These are phyloP conservation scores for Lucinisca nassula DNA, from an alignment of 2,888 invertebrate species.

Conservation along the genomic window DNA sequence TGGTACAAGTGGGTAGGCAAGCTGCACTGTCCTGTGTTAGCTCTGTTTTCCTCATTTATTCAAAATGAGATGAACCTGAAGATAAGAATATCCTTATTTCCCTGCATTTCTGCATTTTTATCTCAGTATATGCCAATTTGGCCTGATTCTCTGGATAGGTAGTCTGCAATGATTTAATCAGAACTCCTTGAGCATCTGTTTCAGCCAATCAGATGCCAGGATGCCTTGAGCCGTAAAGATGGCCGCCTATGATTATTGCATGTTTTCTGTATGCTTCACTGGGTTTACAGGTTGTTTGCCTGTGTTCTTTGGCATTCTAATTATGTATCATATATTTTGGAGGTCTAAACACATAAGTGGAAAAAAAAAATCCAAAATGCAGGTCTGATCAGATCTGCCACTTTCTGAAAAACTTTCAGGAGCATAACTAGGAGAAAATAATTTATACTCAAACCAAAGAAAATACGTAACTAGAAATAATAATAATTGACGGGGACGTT, in stretches of 20 bases:
- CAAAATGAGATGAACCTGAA: background rate
- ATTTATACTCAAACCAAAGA: too few species aligned
- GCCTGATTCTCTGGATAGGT: background rate
- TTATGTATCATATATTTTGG: too few species aligned
- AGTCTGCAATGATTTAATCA: background rate
- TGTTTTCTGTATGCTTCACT: constrained; percentile 12
- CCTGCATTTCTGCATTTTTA: background rate
- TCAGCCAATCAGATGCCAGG: constrained; percentile 57
- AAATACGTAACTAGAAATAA: too few species aligned
- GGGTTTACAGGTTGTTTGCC: background rate
- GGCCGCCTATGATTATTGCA: constrained; percentile 56
- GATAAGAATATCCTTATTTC: background rate
- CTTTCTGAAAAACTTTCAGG: too few species aligned
- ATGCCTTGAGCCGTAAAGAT: constrained; percentile 56
- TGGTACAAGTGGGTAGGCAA: too few species aligned
- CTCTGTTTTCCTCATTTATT: constrained; percentile 9
- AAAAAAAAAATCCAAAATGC: too few species aligned
- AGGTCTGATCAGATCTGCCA: too few species aligned
- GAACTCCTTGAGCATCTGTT: constrained; percentile 51
- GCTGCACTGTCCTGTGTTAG: too few species aligned
- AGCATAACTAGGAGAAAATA: too few species aligned
- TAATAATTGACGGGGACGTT: too few species aligned
- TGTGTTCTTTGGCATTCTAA: background rate
- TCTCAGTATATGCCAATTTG: background rate
- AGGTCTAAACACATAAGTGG: too few species aligned